Evolutionary conservation across 2,113 vertebrate species (phyloP), one percentile per base, ranked within the genome.

Genomic region (Acanthochromis polyacanthus): DNA sequence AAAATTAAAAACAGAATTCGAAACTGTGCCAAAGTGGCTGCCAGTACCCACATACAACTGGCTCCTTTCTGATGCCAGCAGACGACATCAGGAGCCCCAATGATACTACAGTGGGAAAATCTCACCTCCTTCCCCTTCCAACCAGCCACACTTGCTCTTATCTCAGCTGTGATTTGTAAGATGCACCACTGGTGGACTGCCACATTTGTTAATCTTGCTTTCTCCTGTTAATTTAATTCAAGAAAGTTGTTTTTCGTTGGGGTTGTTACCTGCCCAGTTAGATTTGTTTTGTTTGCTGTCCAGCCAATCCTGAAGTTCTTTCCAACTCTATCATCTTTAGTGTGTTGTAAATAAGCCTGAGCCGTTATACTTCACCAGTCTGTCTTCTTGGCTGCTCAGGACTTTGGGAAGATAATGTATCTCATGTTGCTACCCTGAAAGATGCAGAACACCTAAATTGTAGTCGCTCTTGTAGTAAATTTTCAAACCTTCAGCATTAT

Each of bases 301-400:
- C 22, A 23, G 38, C 8, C 30, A 32, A 19, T 40, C 53, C 67
- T 70, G 20, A 74, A 58, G 71, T 70, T 75, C 73, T 82, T 79
- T 72, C 50, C 58, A 58, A 45, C 28, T 81, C 72, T 45, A 83
- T 85, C 23, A 67, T 73, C 83, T 77, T 81, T 69, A 81, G 48
- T 55, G 66, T 56, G 22, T 72, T 74, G 22, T 72, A 75, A 83
- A 81, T 71, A 82, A 80, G 63, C 50, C 75, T 80, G 43, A 59
- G 57, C 28, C 15, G 15, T 46, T 46, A 50, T 20, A 57, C 28
- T 19, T 23, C 51, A 61, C 63, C 60, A 17, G 30, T 50, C 70
- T n/a, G 8, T 64, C 66, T 55, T 79, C 53, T 36, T 23, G 45
- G 32, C 61, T 67, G 56, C 32, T 43, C 63, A 19, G 43, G 45